Base-by-base conservation (phyloP, 2,888 invertebrate genomes). In the Seira sanloemensis region DNA sequence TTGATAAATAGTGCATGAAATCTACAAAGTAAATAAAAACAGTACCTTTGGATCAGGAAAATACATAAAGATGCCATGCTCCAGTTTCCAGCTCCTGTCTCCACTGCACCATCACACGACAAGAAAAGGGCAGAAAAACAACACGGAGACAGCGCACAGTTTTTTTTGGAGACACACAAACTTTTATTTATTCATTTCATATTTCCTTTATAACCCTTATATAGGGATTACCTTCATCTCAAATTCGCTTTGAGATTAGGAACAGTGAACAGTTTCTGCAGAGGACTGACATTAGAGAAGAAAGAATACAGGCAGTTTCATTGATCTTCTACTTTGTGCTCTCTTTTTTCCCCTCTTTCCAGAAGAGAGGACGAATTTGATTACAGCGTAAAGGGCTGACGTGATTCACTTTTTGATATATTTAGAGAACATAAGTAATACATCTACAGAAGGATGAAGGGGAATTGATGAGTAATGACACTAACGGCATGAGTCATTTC, bases 361-460 rank as follows among this genome's bases (percentile, higher is more conserved):
- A n/a, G n/a, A n/a, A n/a, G n/a, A 21, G 26, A 46, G 58, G 72
- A 74, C 67, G 66, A 78, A 74, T 54, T 72, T 78, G 78, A 83
- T 78, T 73, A 78, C 27, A 78, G 78, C n/a, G n/a, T 83, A 83
- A 83, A 78, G 7, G 21, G 72, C 68, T 83, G 73, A 73, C 83
- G 62, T 37, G 73, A 74, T n/a, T 62, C 12, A n/a, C n/a, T n/a
- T n/a, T n/a, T n/a, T n/a, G n/a, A n/a, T n/a, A n/a, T n/a, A n/a
- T n/a, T n/a, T n/a, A n/a, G n/a, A n/a, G n/a, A n/a, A n/a, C n/a
- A n/a, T n/a, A n/a, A n/a, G n/a, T n/a, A n/a, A n/a, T n/a, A n/a
- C n/a, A n/a, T n/a, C n/a, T n/a, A n/a, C n/a, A n/a, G n/a, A n/a
- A n/a, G n/a, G n/a, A n/a, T n/a, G n/a, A n/a, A n/a, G n/a, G n/a